Evolutionary conservation across 37 sponge, comb jelly and placozoan genomes (phyloP).

Genomic region (Beroe forskalii): DNA sequence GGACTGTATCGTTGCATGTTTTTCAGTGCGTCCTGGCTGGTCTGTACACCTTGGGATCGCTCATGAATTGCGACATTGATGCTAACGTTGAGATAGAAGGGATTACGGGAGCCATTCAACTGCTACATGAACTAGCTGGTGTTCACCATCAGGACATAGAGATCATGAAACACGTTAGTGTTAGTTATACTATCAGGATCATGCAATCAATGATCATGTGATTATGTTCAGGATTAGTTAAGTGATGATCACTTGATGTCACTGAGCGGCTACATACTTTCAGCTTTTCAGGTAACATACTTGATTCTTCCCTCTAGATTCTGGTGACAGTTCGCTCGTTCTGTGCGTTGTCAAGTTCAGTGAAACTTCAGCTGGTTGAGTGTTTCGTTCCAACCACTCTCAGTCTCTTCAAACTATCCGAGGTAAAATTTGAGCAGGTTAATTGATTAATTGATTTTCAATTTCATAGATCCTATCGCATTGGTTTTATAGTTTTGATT

Average conservation of each 20-base stretch:
- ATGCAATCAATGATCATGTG: too few relatives aligned
- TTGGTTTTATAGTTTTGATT: too few relatives aligned
- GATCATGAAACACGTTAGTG: not conserved
- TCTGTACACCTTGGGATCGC: not conserved
- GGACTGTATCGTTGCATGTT: too few relatives aligned
- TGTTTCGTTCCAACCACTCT: not conserved
- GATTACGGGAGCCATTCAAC: not conserved
- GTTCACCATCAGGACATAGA: not conserved
- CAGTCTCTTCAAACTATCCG: not conserved
- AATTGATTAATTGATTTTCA: too few relatives aligned
- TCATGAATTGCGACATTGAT: not conserved
- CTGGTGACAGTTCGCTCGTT: too few relatives aligned
- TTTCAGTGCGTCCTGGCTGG: conserved; percentile 15
- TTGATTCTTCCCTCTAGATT: too few relatives aligned
- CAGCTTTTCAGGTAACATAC: too few relatives aligned
- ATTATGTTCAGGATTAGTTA: too few relatives aligned
- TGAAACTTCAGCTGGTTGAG: conserved; percentile 15
- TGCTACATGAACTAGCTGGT: not conserved
- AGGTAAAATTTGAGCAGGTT: conserved; percentile 12
- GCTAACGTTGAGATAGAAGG: not conserved
- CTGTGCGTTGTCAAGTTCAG: not conserved
- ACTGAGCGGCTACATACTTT: too few relatives aligned
- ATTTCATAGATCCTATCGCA: too few relatives aligned
- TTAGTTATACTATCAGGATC: too few relatives aligned
- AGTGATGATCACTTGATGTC: too few relatives aligned